Evolutionary conservation across 2,888 invertebrate species (phyloP).

Genomic region (Dendrolimus pini): DNA sequence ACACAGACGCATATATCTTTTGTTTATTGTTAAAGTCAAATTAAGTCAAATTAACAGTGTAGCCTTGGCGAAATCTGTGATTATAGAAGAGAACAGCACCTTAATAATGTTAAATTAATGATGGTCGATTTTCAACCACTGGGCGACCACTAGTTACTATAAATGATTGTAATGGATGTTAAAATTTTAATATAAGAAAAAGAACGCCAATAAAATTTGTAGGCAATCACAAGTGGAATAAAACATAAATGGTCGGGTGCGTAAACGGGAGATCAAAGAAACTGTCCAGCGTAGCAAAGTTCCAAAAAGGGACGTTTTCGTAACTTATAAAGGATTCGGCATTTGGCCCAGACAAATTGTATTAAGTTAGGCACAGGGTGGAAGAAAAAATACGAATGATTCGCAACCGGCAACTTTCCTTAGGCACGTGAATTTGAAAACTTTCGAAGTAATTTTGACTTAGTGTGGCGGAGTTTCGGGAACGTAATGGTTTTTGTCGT

Average conservation of each 20-base stretch:
- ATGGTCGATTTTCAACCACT: too few relatives aligned
- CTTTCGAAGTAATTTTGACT: not conserved
- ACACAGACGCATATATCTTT: too few relatives aligned
- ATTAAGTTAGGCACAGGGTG: constrained; percentile 25
- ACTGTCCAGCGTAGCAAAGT: constrained; percentile 23
- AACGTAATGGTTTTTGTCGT: not conserved
- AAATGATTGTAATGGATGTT: too few relatives aligned
- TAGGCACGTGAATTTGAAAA: not conserved
- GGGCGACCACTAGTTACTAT: too few relatives aligned
- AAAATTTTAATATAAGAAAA: not conserved
- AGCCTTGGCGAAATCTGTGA: too few relatives aligned
- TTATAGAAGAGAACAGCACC: too few relatives aligned
- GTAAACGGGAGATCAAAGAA: constrained; percentile 47
- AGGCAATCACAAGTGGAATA: constrained; percentile 1
- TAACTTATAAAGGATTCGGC: constrained; percentile 33
- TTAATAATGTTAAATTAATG: too few relatives aligned
- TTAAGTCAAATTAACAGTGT: too few relatives aligned
- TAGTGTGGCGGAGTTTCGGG: not conserved
- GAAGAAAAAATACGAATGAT: not conserved
- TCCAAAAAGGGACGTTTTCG: constrained; percentile 10
- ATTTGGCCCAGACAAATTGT: constrained; percentile 30
- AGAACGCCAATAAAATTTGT: not conserved
- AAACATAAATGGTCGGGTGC: constrained; percentile 20
- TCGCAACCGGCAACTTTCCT: not conserved
- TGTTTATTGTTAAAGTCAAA: too few relatives aligned